Evolutionary conservation across 2,797 vertebrate genomes (phyloP).

Genomic region (Silurus lanzhouensis): DNA sequence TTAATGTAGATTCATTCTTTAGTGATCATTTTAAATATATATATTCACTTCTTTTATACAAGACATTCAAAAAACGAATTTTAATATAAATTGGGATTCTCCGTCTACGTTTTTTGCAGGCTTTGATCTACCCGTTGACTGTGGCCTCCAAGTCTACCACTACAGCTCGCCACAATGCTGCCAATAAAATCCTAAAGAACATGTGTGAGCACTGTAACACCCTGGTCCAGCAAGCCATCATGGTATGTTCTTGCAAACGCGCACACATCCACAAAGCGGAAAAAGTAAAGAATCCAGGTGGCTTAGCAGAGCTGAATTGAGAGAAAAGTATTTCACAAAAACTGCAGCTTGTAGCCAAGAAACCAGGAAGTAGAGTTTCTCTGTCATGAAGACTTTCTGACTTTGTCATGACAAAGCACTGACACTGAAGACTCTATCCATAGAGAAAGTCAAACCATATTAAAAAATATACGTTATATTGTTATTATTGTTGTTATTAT

Average conservation of each 20-base stretch:
- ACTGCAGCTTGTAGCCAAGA: background rate
- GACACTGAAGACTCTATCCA: background rate
- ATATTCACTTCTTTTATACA: background rate
- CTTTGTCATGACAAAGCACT: background rate
- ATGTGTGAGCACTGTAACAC: constrained; percentile 99
- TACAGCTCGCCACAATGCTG: constrained; percentile 94
- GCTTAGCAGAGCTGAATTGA: background rate
- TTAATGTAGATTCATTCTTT: background rate
- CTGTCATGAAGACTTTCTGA: no score
- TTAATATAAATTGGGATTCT: background rate
- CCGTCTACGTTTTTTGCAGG: constrained; percentile 69
- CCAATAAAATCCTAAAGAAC: constrained; percentile 99
- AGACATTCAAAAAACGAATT: background rate
- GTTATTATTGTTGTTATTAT: background rate
- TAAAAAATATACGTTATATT: background rate
- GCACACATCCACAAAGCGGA: background rate
- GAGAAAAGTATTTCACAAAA: background rate
- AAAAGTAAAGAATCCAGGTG: background rate
- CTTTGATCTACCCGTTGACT: constrained; percentile 96
- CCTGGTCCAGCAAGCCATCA: constrained; percentile 96
- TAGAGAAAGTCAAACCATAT: background rate
- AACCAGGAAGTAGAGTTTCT: no score
- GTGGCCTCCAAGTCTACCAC: constrained; percentile 98
- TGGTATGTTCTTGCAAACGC: constrained; percentile 77
- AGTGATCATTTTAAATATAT: background rate